Evolutionary conservation across 2,113 vertebrate genomes (phyloP).

Genomic region (Brevimyrus niger): DNA sequence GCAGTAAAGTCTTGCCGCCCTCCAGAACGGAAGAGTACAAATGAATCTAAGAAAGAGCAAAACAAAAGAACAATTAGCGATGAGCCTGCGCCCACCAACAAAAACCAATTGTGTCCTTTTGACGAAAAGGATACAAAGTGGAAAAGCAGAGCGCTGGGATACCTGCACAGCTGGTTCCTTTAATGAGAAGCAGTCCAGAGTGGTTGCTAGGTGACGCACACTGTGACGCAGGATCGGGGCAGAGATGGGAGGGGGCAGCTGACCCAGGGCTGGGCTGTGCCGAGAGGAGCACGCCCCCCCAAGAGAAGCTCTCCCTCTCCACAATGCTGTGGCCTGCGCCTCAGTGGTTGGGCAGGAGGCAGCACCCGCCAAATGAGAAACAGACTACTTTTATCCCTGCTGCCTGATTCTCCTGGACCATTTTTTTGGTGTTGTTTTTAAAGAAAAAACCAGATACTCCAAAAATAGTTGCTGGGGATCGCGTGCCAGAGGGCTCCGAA

Average conservation of each 20-base stretch:
- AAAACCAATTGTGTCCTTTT: slow-evolving; percentile 29
- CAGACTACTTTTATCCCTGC: slow-evolving; percentile 59
- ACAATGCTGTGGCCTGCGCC: background rate
- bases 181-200: slow-evolving; percentile 60
- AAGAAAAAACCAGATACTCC: slow-evolving; percentile 52
- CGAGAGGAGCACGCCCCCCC: slow-evolving; percentile 53
- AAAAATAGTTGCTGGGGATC: slow-evolving; percentile 65
- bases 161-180: slow-evolving; percentile 50
- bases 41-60: background rate
- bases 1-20: background rate
- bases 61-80: slow-evolving; percentile 34
- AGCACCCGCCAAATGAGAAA: slow-evolving; percentile 64
- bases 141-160: slow-evolving; percentile 48
- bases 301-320: slow-evolving; percentile 38
- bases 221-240: slow-evolving; percentile 48
- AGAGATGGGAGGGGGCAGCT: background rate
- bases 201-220: slow-evolving; percentile 61
- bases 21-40: background rate
- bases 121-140: slow-evolving; percentile 46
- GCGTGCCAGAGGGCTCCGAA: slow-evolving; percentile 67
- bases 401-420: slow-evolving; percentile 59
- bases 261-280: slow-evolving; percentile 42
- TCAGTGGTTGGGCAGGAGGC: slow-evolving; percentile 57
- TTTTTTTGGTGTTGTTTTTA: slow-evolving; percentile 51
- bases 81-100: slow-evolving; percentile 37